These are phyloP conservation scores for Tor tambroides DNA, from an alignment of 2,113 vertebrate genomes.

Conservation along the genomic window DNA sequence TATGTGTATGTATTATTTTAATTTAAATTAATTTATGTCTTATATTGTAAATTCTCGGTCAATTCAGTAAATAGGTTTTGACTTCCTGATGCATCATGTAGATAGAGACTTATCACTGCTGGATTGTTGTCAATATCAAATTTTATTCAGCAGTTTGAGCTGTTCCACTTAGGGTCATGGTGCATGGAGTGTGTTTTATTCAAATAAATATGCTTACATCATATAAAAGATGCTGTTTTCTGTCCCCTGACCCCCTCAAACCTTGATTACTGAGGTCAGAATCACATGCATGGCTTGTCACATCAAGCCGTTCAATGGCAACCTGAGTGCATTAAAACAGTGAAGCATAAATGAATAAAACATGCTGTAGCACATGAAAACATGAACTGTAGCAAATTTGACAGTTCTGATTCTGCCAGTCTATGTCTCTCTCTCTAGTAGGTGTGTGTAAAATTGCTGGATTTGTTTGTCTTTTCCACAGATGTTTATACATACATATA, in stretches of 20 bases:
- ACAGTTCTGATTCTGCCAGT: too few species aligned
- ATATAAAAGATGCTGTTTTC: background rate
- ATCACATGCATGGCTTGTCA: slow-evolving; percentile 1
- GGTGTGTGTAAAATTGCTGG: too few species aligned
- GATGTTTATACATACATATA: too few species aligned
- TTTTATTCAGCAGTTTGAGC: background rate
- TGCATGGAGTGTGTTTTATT: background rate
- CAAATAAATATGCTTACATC: background rate
- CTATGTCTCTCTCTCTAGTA: too few species aligned
- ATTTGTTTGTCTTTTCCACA: too few species aligned
- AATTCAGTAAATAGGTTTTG: background rate
- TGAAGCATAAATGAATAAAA: background rate
- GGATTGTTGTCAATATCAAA: too few species aligned
- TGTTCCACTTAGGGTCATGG: background rate
- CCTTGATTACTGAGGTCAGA: background rate
- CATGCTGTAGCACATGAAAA: too few species aligned
- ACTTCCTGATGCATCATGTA: background rate
- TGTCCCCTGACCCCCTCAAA: background rate
- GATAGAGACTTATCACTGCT: background rate
- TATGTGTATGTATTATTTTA: background rate
- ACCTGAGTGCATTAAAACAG: background rate
- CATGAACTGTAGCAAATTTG: too few species aligned
- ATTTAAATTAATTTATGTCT: background rate
- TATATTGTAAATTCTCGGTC: background rate
- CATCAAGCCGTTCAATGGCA: background rate